Percentiles rank a stretch among this genome's conserved stretches.
Evolutionary conservation across 2,797 vertebrate genomes (phyloP).

Genomic region (Phylloscopus collybita): DNA sequence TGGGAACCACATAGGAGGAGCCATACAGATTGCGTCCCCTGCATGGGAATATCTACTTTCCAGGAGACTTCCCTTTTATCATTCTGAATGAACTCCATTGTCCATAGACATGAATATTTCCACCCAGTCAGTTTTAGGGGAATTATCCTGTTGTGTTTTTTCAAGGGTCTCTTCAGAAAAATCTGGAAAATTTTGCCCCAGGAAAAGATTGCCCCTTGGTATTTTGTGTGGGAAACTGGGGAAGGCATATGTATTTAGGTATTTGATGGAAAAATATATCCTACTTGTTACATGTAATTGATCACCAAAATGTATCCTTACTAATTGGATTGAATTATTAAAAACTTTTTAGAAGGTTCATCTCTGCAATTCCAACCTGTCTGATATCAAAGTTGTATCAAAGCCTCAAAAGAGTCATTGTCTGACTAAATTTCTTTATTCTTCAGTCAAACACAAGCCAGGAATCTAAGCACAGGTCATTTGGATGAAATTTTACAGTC

Average conservation of each 20-base stretch:
- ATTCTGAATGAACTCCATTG: not conserved
- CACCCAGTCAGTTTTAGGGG: not conserved
- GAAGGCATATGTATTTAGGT: not conserved
- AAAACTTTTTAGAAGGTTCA: not conserved
- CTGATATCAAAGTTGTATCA: not conserved
- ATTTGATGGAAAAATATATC: not conserved
- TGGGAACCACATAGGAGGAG: not conserved
- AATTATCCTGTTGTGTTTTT: not conserved
- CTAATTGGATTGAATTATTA: not conserved
- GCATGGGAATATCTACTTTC: not conserved
- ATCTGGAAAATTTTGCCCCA: not conserved
- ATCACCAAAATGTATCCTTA: not conserved
- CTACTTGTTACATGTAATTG: not conserved
- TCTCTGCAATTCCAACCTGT: not conserved
- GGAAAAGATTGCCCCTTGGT: not conserved
- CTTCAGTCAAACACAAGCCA: not conserved
- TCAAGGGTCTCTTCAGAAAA: not conserved
- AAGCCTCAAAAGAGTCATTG: not conserved
- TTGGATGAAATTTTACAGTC: conserved; percentile 7
- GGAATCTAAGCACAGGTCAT: not conserved
- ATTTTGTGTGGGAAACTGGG: accelerated
- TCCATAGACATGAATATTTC: not conserved
- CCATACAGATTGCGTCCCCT: not conserved
- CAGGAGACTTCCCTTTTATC: not conserved
- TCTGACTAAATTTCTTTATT: conserved; percentile 14